Evolutionary conservation across 1,140 invertebrate genomes (phyloP), one percentile per base, ranked within the genome.

Genomic region (Rhyzopertha dominica): DNA sequence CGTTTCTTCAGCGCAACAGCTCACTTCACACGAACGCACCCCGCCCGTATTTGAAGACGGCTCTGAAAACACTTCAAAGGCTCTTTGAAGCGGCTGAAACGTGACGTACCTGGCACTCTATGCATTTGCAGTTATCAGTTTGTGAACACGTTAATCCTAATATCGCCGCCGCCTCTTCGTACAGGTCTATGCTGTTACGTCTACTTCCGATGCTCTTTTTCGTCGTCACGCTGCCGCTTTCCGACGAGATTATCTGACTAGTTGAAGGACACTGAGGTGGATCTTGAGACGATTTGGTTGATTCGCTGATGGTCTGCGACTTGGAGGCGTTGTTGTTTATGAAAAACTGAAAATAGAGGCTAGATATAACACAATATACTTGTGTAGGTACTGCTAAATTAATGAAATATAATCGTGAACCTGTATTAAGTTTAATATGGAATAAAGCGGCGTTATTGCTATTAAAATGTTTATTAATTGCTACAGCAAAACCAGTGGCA

Each of bases 91-190:
- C n/a, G n/a, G n/a, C n/a, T n/a, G n/a, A n/a, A n/a, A n/a, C n/a
- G n/a, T n/a, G n/a, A n/a, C 29, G 63, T 57, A 77, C 75, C 70
- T 77, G 75, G 54, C 75, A 77, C 58, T 76, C 74, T 57, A 77
- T 69, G 63, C 75, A 77, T 47, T 73, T 71, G 55, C 75, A 77
- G 56, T 71, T 74, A 59, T 77, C 74, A 45, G 67, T 77, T 47
- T 76, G 62, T 26, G 69, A 71, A 55, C 74, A 77, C 20, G 72
- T 75, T 16, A 77, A 62, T 19, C 74, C 74, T 16, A 76, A 68
- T 41, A 77, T 74, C 45, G 75, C 66, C 5, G 74, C 74, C 9
- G 75, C 75, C 59, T 77, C 75, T 49, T 74, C 73, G 51, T 76
- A 77, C 5, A 77, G 63, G 49, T 76, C 75, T 54, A 66, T 51